Evolutionary conservation across 2,888 invertebrate species (phyloP), one percentile per base, ranked within the genome.

Genomic region (Sphaeridia pumilis): DNA sequence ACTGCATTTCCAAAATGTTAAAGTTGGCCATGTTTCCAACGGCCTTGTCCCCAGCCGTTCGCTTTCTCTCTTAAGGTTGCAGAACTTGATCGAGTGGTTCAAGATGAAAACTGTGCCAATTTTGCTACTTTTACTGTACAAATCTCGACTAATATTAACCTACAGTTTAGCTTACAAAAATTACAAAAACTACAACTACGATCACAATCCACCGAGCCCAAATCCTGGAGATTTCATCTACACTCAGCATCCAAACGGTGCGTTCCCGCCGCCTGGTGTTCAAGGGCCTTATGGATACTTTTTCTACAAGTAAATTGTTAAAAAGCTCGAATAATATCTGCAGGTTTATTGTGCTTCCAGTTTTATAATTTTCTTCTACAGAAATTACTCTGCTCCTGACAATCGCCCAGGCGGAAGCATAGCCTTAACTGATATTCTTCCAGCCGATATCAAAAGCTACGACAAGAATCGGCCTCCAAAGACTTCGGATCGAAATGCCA

Each of bases 401-500:
- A 22, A 48, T n/a, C 43, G 55, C 17, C 58, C 61, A 3, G 61
- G 61, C 26, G 59, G 58, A 26, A 82, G 82, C 65, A 72, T 89
- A 55, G 86, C 86, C 14, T 75, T 89, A n/a, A 76, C 81, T 42
- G 89, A 89, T 69, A 88, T 89, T 66, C 72, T 89, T 48, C 89
- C 89, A 1, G 75, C 83, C 56, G 84, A 84, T 67, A 82, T 84
- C 34, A 88, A 87, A 72, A 81, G 83, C 59, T 89, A 89, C 67
- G 89, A 89, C 70, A 89, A 89, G 74, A 89, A 88, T 73, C 76
- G 87, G 57, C 87, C 89, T 0, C 89, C 89, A 1, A 89, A 88
- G 71, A 76, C 82, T 49, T 22, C 36, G 10, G 74, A 84, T 66
- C 87, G 87, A 1, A 85, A 87, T 69, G 85, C 89, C 2, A 90